phyloP scores from a whole-genome alignment of 2,113 vertebrate species.

The Actinemys pallida region DNA sequence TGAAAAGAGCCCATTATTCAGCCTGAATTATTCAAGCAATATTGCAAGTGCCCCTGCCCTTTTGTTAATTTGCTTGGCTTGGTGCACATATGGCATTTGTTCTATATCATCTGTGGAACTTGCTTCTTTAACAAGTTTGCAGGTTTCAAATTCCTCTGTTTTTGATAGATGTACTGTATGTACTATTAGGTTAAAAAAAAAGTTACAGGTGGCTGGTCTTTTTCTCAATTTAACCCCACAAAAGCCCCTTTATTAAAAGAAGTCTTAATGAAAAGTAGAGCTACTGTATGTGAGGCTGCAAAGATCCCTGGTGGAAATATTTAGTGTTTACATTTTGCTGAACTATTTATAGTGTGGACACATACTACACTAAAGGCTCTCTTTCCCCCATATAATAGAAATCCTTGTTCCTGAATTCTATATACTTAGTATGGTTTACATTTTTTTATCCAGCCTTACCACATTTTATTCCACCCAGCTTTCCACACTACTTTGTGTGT shows the following conservation, averaged over 20 bases:
- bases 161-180: constrained; percentile 75
- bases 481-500: neutral
- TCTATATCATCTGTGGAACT: constrained; percentile 76
- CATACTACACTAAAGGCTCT: constrained; percentile 74
- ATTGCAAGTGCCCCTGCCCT: constrained; percentile 69
- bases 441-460: constrained; percentile 72
- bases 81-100: constrained; percentile 67
- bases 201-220: constrained; percentile 76
- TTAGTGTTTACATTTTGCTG: constrained; percentile 82
- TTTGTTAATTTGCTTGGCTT: constrained; percentile 77
- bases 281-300: constrained; percentile 77
- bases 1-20: constrained; percentile 70
- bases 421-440: constrained; percentile 71
- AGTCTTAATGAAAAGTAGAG: constrained; percentile 76
- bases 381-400: constrained; percentile 79
- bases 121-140: constrained; percentile 69
- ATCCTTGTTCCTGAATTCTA: constrained; percentile 79
- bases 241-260: constrained; percentile 79
- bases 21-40: constrained; percentile 63
- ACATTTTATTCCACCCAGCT: constrained; percentile 66
- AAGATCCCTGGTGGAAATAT: constrained; percentile 79
- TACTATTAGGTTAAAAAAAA: constrained; percentile 72
- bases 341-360: constrained; percentile 78
- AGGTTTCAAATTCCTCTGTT: constrained; percentile 72
- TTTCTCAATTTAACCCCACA: constrained; percentile 76